Evolutionary conservation across 2,888 invertebrate species (phyloP).

Genomic region (Falcaria lacertinaria): DNA sequence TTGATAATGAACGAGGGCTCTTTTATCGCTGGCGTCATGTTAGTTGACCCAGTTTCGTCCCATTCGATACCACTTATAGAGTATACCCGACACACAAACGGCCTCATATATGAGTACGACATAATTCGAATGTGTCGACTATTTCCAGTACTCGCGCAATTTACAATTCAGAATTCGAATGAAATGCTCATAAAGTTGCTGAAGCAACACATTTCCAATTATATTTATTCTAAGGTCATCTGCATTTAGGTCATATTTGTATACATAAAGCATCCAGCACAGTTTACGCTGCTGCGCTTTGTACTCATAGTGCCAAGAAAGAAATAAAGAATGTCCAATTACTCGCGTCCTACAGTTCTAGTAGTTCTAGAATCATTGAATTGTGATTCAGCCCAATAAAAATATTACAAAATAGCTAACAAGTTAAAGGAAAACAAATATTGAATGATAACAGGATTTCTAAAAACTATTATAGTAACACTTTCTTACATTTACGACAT

Average conservation of each 20-base stretch:
- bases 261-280: conserved; percentile 11
- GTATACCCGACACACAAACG: conserved; percentile 44
- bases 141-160: conserved; percentile 35
- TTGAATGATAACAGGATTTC: too few relatives aligned
- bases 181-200: conserved; percentile 31
- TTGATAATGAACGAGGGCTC: conserved; percentile 71
- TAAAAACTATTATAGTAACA: too few relatives aligned
- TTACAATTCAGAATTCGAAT: conserved; percentile 32
- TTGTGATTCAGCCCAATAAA: too few relatives aligned
- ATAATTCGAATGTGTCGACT: conserved; percentile 39
- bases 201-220: conserved; percentile 31
- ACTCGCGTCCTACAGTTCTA: too few relatives aligned
- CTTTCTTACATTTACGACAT: too few relatives aligned
- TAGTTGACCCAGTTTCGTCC: conserved; percentile 69
- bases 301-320: conserved; percentile 3
- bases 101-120: conserved; percentile 47
- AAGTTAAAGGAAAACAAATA: too few relatives aligned
- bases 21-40: conserved; percentile 73
- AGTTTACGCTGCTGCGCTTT: conserved; percentile 7
- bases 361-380: too few relatives aligned
- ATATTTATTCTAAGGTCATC: conserved; percentile 36
- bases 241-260: conserved; percentile 29
- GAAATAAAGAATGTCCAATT: conserved; percentile 9
- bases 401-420: too few relatives aligned
- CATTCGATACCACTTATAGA: conserved; percentile 66